Conservation (phyloP, 2,797 vertebrate species). For the Liparis tanakae region DNA sequence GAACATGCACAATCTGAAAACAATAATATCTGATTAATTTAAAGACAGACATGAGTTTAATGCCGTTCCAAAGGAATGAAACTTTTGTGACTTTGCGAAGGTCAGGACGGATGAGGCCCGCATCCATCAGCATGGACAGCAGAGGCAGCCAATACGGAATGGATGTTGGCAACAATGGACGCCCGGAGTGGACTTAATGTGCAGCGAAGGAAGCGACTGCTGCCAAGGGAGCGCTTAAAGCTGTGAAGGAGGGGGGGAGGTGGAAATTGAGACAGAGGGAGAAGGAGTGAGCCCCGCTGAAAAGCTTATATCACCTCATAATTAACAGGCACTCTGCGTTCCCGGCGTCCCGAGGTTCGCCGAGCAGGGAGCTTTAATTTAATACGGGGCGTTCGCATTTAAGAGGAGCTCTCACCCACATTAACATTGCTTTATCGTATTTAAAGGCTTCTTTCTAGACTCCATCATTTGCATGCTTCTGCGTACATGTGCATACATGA, state of each 20-base stretch:
- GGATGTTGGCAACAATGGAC: conserved; percentile 48
- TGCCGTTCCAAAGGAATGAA: neutral
- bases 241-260: conserved; percentile 19
- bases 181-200: conserved; percentile 25
- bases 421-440: neutral
- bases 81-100: neutral
- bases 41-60: neutral
- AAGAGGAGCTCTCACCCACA: conserved; percentile 34
- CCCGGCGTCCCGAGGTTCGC: conserved; percentile 33
- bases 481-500: neutral
- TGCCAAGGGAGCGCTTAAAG: conserved; percentile 60
- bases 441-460: neutral
- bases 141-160: conserved; percentile 13
- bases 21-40: neutral
- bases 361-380: conserved; percentile 47
- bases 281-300: conserved; percentile 52
- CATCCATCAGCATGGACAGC: conserved; percentile 10
- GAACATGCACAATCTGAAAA: neutral
- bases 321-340: conserved; percentile 55
- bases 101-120: neutral
- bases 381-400: conserved; percentile 53
- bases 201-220: conserved; percentile 29
- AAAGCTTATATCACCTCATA: conserved; percentile 51
- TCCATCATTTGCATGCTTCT: neutral
- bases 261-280: conserved; percentile 21